These are phyloP conservation scores for Athripsodes cinereus DNA, from an alignment of 2,888 invertebrate genomes.

Conservation along the genomic window DNA sequence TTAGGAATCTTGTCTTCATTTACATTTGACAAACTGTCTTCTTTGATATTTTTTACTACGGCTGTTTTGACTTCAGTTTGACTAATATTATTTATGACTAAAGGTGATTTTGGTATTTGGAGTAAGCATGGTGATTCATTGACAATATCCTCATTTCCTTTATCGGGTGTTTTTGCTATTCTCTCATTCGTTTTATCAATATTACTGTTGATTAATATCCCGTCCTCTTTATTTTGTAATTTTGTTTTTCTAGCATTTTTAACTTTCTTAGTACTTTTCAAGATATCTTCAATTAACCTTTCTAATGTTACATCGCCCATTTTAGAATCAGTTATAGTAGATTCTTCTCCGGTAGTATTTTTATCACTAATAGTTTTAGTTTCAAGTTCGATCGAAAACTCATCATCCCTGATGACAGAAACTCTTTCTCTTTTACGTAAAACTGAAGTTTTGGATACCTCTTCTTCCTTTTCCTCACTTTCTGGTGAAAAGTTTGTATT, in stretches of 20 bases:
- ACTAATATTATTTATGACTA: neutral
- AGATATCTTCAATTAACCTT: conserved; percentile 56
- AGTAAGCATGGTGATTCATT: neutral
- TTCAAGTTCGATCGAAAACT: conserved; percentile 46
- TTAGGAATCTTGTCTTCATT: neutral
- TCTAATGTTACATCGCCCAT: conserved; percentile 52
- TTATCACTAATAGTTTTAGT: conserved; percentile 40
- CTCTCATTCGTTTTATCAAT: conserved; percentile 31
- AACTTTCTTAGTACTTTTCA: conserved; percentile 51
- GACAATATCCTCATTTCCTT: neutral
- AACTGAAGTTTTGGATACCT: conserved; percentile 44
- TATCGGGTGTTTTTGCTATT: neutral
- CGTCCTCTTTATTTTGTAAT: conserved; percentile 18
- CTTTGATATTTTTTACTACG: conserved; percentile 22
- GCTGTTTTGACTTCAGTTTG: conserved; percentile 28
- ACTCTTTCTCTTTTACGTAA: conserved; percentile 47
- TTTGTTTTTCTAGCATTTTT: conserved; percentile 31
- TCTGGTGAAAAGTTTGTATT: conserved; percentile 35
- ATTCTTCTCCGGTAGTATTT: conserved; percentile 37
- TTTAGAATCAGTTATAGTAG: conserved; percentile 47
- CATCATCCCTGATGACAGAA: conserved; percentile 43
- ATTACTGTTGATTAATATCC: conserved; percentile 37
- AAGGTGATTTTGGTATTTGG: neutral
- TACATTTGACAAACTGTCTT: neutral
- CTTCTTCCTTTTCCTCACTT: conserved; percentile 37